Percentiles rank a stretch among this genome's conserved stretches.
These are phyloP conservation scores for Ecliptopera silaceata DNA, from an alignment of 2,888 invertebrate species.

Conservation along the genomic window DNA sequence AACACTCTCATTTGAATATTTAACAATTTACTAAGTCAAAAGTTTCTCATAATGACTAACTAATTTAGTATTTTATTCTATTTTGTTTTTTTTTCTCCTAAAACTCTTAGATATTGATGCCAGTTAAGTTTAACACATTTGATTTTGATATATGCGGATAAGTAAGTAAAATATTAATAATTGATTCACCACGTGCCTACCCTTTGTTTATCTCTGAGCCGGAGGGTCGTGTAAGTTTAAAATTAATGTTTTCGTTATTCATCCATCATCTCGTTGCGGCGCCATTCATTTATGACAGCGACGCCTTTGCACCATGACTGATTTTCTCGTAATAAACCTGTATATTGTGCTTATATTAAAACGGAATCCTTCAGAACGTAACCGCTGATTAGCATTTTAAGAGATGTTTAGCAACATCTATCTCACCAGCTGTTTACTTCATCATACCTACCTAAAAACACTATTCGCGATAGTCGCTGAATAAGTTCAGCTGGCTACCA, in stretches of 20 bases:
- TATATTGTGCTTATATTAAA: constrained; percentile 29
- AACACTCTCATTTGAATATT: constrained; percentile 1
- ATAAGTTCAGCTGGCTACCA: no score
- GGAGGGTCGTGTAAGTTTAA: constrained; percentile 52
- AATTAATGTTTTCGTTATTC: constrained; percentile 54
- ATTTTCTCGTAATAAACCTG: constrained; percentile 45
- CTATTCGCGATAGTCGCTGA: no score
- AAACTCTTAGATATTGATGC: no score
- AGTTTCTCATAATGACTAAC: neutral
- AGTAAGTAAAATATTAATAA: neutral
- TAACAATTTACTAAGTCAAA: neutral
- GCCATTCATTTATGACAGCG: constrained; percentile 51
- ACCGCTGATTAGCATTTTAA: no score
- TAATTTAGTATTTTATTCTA: neutral
- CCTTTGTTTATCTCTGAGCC: constrained; percentile 42
- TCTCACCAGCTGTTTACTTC: no score
- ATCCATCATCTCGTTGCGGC: constrained; percentile 50
- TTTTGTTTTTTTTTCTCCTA: no score
- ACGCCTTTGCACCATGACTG: constrained; percentile 40
- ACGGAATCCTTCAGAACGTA: no score
- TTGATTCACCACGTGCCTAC: neutral
- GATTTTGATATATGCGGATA: no score
- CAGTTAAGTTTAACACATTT: no score
- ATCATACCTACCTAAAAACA: no score
- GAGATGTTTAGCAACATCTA: no score